Conservation (phyloP, 1,140 invertebrate genomes). For the Oryzaephilus surinamensis region DNA sequence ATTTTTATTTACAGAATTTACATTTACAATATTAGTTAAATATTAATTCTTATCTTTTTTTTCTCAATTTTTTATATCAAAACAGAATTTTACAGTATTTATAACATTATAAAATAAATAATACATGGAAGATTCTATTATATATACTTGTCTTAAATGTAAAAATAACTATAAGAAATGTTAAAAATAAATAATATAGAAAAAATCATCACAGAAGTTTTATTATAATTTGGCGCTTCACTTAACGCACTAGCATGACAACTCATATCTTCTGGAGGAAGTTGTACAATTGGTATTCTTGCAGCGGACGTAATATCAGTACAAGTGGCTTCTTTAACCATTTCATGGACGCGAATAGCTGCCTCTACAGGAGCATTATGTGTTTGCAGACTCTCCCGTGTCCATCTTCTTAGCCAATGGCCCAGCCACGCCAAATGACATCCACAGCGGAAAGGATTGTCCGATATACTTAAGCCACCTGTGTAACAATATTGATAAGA, state of each 20-base stretch:
- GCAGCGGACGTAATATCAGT: conserved; percentile 48
- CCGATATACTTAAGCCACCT: conserved; percentile 73
- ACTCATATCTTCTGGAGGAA: conserved; percentile 61
- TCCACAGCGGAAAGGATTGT: conserved; percentile 76
- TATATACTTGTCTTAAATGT: not conserved
- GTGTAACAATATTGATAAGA: conserved; percentile 8
- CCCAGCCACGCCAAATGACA: conserved; percentile 83
- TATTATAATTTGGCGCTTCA: conserved; percentile 30
- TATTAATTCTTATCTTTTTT: not conserved
- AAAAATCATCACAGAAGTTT: conserved; percentile 27
- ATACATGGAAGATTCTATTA: not conserved
- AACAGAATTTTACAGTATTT: not conserved
- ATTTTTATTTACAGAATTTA: conserved; percentile 1
- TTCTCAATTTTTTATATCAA: not conserved
- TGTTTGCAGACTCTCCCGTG: conserved; percentile 63
- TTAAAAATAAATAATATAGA: conserved; percentile 7
- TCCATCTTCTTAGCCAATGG: conserved; percentile 76
- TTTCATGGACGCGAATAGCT: conserved; percentile 39
- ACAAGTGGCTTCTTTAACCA: conserved; percentile 49
- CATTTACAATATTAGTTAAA: not conserved
- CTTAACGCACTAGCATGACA: conserved; percentile 66
- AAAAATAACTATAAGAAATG: not conserved
- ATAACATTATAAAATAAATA: not conserved
- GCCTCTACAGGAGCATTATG: conserved; percentile 51
- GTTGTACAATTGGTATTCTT: conserved; percentile 53